A percentile compares a stretch with the other conserved stretches of the same genome.
Conservation (phyloP, 2,888 invertebrate genomes). For the Cantharis rustica region DNA sequence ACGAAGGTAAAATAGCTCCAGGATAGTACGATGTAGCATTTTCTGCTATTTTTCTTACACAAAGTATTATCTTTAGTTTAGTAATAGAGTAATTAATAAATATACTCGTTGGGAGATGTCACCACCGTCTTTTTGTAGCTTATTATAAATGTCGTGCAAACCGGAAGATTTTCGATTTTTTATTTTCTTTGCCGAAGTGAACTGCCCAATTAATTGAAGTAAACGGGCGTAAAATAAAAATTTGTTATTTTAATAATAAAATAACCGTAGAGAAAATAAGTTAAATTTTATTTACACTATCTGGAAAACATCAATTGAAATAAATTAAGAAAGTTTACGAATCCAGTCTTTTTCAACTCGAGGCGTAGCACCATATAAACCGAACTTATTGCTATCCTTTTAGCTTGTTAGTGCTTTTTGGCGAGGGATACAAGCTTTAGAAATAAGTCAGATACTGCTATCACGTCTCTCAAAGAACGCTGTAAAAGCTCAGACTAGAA, state of each 20-base stretch:
- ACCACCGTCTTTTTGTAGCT: no score
- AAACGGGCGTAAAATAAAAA: neutral
- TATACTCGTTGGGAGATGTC: no score
- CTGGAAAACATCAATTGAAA: constrained; percentile 20
- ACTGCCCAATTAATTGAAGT: neutral
- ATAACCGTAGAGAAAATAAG: neutral
- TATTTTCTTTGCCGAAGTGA: neutral
- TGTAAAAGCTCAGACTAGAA: constrained; percentile 8
- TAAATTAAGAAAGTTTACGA: constrained; percentile 17
- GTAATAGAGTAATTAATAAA: no score
- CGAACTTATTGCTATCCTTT: constrained; percentile 26
- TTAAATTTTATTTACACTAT: neutral
- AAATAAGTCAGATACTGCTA: constrained; percentile 13
- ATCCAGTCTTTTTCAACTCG: constrained; percentile 15
- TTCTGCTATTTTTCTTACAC: no score
- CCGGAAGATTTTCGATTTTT: no score
- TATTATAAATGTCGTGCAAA: no score
- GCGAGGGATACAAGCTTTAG: constrained; percentile 4
- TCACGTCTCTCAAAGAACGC: constrained; percentile 14
- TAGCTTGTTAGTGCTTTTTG: constrained; percentile 24
- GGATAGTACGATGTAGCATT: no score
- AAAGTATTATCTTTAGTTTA: no score
- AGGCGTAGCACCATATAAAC: constrained; percentile 20
- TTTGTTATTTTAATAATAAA: neutral
- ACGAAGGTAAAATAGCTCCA: no score